Conservation (phyloP, 2,113 vertebrate genomes). For the Anseranas semipalmata region DNA sequence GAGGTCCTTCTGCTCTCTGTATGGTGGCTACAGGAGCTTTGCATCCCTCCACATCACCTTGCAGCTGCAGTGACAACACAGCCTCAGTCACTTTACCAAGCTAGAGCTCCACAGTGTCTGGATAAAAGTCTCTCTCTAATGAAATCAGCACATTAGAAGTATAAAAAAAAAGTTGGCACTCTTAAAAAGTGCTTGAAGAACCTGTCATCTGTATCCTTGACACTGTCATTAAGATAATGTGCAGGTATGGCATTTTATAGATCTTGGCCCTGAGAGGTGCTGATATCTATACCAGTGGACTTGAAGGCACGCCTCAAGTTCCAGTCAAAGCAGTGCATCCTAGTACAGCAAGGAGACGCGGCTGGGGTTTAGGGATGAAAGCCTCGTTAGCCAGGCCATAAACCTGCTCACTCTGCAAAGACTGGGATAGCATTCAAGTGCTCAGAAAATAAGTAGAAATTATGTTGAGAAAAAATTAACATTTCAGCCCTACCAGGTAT, state of each 20-base stretch:
- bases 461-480: neutral
- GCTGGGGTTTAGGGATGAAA: neutral
- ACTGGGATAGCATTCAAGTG: neutral
- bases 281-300: neutral
- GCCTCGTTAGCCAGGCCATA: neutral
- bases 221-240: neutral
- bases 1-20: neutral
- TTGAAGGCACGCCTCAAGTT: neutral
- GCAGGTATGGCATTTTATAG: neutral
- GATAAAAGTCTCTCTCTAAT: neutral
- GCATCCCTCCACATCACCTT: neutral
- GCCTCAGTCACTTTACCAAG: neutral
- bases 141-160: neutral
- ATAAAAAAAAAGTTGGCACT: neutral
- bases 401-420: neutral
- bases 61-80: neutral
- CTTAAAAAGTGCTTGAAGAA: neutral
- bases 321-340: neutral
- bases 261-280: neutral
- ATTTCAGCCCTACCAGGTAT: neutral
- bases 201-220: neutral
- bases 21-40: fast-evolving
- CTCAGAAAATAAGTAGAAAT: neutral
- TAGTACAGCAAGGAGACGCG: neutral
- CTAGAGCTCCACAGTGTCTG: neutral